Base-by-base conservation (phyloP, 2,113 vertebrate species). In the Guaruba guarouba region DNA sequence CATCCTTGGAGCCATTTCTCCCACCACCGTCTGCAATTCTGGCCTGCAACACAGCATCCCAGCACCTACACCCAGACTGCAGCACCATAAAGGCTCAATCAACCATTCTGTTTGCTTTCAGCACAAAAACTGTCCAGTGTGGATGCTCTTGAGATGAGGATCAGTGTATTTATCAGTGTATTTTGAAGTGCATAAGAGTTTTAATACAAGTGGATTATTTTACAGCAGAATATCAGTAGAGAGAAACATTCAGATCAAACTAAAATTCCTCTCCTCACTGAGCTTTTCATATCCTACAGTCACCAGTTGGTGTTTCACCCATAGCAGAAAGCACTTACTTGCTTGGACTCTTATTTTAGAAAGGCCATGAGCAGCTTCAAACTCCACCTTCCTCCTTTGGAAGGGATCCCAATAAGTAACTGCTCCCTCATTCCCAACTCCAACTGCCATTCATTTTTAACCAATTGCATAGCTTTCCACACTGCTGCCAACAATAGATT, bases 261-360 rank as follows among this genome's bases (percentile, higher is more conserved):
- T 15, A 57, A 44, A 69, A 59, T 7, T 54, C 11, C 25, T 57
- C 25, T 75, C 29, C 23, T 41, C 20, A 6, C 67, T 88, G n/a
- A 61, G 33, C 39, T 83, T 79, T 92, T 52, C 7, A 11, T 20
- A 77, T 39, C 54, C 48, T 79, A 57, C 39, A 74, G 15, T 39
- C 48, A 2, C 15, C 4, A 22, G 8, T 0, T 19, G 27, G 8
- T 35, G 15, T 37, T 90, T 75, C 39, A 71, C 3, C 4, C 78
- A 25, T 0, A 10, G 27, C 52, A 64, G 41, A 81, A 73, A 71
- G 20, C 80, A 92, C 28, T 8, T 33, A 8, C 37, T 62, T 22
- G 37, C 25, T 44, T 15, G 43, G 83, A 93, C 96, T 97, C 37
- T 95, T 97, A 96, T 87, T 95, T 85, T 88, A 91, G 73, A 92